These are phyloP conservation scores for Sturmia bella DNA, from an alignment of 2,888 invertebrate genomes.

Conservation along the genomic window DNA sequence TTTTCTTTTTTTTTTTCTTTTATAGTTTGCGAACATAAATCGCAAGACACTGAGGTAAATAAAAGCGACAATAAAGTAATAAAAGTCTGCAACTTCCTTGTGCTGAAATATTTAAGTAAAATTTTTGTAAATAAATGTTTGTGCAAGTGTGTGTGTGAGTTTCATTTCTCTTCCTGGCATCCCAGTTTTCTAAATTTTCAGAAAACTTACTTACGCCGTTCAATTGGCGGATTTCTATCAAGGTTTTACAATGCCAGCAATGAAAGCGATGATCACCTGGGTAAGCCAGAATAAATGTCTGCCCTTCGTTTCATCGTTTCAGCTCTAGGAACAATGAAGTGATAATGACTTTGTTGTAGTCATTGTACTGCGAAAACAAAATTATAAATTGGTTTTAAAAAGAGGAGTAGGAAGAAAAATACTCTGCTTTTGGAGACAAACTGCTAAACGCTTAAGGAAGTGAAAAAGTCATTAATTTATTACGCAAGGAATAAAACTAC, in stretches of 20 bases:
- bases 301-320: background rate
- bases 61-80: conserved; percentile 30
- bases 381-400: background rate
- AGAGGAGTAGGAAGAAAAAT: conserved; percentile 10
- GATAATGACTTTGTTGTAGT: conserved; percentile 19
- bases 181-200: background rate
- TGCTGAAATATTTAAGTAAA: background rate
- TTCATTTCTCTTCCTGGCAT: background rate
- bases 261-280: background rate
- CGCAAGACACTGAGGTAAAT: conserved; percentile 33
- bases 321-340: conserved; percentile 17
- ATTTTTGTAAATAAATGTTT: background rate
- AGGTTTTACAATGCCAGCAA: too few species aligned
- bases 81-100: background rate
- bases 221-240: too few species aligned
- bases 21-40: conserved; percentile 20
- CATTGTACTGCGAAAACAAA: background rate
- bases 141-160: too few species aligned
- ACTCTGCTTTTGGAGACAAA: conserved; percentile 38
- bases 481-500: conserved; percentile 30
- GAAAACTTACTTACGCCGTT: too few species aligned
- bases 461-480: conserved; percentile 54
- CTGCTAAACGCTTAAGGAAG: conserved; percentile 55
- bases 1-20: background rate
- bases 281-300: background rate